These are phyloP conservation scores for Tenualosa ilisha DNA, from an alignment of 2,797 vertebrate genomes.

Conservation along the genomic window DNA sequence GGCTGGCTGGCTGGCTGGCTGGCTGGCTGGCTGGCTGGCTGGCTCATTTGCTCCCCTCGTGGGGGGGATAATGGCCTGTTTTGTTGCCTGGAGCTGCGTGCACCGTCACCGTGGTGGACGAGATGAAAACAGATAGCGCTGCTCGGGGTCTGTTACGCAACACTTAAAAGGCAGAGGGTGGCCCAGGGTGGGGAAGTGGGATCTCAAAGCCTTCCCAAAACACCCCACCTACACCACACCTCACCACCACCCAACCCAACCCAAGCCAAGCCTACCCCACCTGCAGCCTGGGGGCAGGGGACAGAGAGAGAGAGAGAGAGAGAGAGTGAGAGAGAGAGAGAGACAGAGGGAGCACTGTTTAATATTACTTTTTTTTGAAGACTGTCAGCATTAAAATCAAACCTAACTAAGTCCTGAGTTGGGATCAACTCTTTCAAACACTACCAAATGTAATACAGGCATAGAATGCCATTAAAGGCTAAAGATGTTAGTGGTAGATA, in stretches of 20 bases:
- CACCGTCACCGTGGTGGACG: background rate
- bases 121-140: conserved; percentile 11
- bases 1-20: background rate
- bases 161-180: conserved; percentile 4
- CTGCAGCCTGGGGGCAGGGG: background rate
- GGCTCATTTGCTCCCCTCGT: too few relatives aligned
- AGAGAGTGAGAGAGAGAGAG: too few relatives aligned
- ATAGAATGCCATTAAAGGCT: too few relatives aligned
- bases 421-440: too few relatives aligned
- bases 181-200: background rate
- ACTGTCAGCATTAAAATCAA: too few relatives aligned
- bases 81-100: background rate
- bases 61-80: background rate
- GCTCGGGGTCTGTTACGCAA: background rate
- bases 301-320: background rate
- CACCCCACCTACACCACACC: background rate
- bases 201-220: background rate
- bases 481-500: too few relatives aligned
- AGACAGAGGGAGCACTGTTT: too few relatives aligned
- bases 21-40: background rate
- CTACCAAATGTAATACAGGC: too few relatives aligned
- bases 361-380: too few relatives aligned
- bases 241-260: too few relatives aligned
- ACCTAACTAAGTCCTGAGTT: too few relatives aligned
- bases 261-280: background rate